These are phyloP conservation scores for Panagrolaimus sp. DNA, from an alignment of 1,140 invertebrate genomes.

Conservation along the genomic window DNA sequence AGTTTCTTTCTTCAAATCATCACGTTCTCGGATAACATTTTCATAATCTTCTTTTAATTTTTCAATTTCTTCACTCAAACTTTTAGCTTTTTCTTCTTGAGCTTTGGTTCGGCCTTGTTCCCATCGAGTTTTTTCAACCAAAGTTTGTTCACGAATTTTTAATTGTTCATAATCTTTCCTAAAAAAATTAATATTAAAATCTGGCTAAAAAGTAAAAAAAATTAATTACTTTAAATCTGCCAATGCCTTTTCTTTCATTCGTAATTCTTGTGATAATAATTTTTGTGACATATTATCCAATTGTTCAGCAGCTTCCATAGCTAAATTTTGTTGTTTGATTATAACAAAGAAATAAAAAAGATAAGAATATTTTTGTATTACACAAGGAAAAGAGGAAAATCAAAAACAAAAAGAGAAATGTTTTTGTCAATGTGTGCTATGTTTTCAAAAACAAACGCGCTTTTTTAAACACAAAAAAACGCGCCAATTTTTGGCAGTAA, in stretches of 20 bases:
- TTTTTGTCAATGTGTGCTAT: no score
- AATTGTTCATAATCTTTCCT: constrained; percentile 4
- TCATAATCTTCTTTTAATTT: not conserved
- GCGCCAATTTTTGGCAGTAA: no score
- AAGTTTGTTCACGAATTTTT: constrained; percentile 2
- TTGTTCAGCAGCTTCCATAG: not conserved
- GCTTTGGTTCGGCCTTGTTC: not conserved
- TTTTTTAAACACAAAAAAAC: no score
- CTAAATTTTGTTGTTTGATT: no score
- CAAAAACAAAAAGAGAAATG: no score
- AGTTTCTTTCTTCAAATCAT: not conserved
- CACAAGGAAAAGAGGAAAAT: no score
- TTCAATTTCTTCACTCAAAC: not conserved
- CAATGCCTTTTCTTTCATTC: not conserved
- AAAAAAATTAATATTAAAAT: constrained; percentile 2
- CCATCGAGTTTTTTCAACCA: not conserved
- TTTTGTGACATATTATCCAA: constrained; percentile 4
- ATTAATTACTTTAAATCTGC: not conserved
- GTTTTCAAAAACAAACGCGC: no score
- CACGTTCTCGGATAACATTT: not conserved
- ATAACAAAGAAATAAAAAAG: no score
- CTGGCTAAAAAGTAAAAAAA: not conserved
- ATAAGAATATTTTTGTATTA: no score
- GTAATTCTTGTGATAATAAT: constrained; percentile 12
- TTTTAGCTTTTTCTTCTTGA: not conserved